These are phyloP conservation scores for Scaptomyza flava DNA, from an alignment of 2,888 invertebrate species.

Conservation along the genomic window DNA sequence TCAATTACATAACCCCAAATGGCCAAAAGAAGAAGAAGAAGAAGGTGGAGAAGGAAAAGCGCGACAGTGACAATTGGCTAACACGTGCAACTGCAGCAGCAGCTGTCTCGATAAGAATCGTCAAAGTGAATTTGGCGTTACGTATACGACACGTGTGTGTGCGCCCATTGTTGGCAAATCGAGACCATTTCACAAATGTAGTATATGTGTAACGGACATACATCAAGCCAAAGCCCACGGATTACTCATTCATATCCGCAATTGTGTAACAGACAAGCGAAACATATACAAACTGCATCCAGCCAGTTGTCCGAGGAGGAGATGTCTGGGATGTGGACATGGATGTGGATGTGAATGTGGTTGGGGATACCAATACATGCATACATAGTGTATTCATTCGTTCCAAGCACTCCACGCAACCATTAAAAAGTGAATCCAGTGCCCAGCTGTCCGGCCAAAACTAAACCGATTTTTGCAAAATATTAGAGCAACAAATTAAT, in stretches of 20 bases:
- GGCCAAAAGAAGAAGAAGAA: not conserved
- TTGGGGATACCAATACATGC: not conserved
- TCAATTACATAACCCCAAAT: constrained; percentile 56
- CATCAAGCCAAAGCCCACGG: constrained; percentile 79
- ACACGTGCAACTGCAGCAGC: constrained; percentile 33
- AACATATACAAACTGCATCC: constrained; percentile 1
- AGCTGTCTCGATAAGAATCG: constrained; percentile 61
- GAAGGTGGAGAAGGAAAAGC: not conserved
- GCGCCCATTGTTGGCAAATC: constrained; percentile 56
- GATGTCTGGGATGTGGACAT: constrained; percentile 16
- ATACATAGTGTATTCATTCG: not conserved
- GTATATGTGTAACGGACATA: constrained; percentile 64
- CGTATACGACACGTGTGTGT: constrained; percentile 77
- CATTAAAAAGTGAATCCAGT: constrained; percentile 76
- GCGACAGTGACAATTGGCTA: constrained; percentile 43
- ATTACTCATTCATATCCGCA: constrained; percentile 80
- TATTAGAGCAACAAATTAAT: constrained; percentile 79
- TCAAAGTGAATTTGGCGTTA: constrained; percentile 67
- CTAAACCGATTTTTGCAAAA: constrained; percentile 76
- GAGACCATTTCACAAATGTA: constrained; percentile 1
- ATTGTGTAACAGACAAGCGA: constrained; percentile 67
- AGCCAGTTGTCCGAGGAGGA: constrained; percentile 10
- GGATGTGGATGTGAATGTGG: not conserved
- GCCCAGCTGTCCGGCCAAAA: constrained; percentile 52
- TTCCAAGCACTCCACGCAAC: constrained; percentile 55